Evolutionary conservation across 2,797 vertebrate species (phyloP), one percentile per base, ranked within the genome.

Genomic region (Dryobates pubescens): DNA sequence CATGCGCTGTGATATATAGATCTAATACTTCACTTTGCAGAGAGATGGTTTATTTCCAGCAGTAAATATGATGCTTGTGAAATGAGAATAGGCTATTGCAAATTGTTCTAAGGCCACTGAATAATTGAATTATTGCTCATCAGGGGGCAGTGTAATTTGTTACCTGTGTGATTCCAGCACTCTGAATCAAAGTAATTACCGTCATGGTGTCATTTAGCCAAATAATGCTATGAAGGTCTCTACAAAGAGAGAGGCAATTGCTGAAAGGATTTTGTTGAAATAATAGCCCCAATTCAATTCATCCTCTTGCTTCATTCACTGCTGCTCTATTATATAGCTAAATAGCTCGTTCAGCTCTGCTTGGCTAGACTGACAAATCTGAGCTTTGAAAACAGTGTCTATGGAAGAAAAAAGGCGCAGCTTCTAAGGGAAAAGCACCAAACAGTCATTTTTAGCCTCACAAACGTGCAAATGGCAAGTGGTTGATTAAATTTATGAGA

Each of bases 111-210:
- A 91, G 81, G 79, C 94, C 84, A 92, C 91, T 94, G 92, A 96
- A 96, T 95, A 96, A 97, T 94, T 96, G 94, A 97, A 97, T 97
- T 95, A 97, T 96, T 96, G 90, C 86, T 93, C 94, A 95, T 90
- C 79, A 86, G 90, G 85, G 90, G 82, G 81, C 63, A 94, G 76
- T 54, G 74, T 93, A 95, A 97, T 97, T 96, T 96, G 93, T 93
- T 96, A 96, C 95, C 92, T 95, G 61, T 92, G 77, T 75, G 76
- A 88, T 94, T 92, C 65, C 88, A 92, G 71, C 81, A 86, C 93
- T 84, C 83, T 96, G 94, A 97, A 96, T 96, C 95, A 97, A 96
- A 96, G 92, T 96, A 97, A 97, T 96, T 95, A 95, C 89, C 81
- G 83, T 91, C 84, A 72, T 27, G 24, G 69, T 93, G 93, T 93